Evolutionary conservation across 2,113 vertebrate species (phyloP).

Genomic region (Brachyhypopomus gauderio): DNA sequence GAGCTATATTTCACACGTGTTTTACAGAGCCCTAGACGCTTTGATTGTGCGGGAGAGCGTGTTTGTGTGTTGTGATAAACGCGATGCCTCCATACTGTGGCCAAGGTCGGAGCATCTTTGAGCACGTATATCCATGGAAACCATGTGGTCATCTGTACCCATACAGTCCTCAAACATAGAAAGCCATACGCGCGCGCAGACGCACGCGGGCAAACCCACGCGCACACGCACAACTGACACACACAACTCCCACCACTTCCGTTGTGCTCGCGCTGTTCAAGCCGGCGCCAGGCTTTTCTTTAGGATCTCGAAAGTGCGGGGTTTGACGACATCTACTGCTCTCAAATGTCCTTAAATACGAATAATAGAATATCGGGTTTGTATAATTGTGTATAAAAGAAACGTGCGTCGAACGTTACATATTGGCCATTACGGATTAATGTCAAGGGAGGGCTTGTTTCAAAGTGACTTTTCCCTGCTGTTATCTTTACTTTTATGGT

Average conservation of each 20-base stretch:
- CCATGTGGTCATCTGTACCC: conserved; percentile 23
- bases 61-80: too few species aligned
- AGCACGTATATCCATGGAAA: conserved; percentile 60
- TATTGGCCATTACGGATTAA: too few species aligned
- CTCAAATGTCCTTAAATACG: neutral
- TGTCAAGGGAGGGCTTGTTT: too few species aligned
- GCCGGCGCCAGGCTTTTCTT: neutral
- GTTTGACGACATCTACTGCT: conserved; percentile 2
- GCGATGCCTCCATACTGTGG: conserved; percentile 31
- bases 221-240: conserved; percentile 10
- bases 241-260: conserved; percentile 32
- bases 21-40: neutral
- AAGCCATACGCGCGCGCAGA: neutral
- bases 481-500: too few species aligned
- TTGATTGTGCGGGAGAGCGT: neutral
- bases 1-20: neutral
- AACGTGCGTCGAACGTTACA: too few species aligned
- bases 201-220: conserved; percentile 13
- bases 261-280: neutral
- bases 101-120: conserved; percentile 52
- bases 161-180: conserved; percentile 27
- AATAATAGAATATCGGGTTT: too few species aligned
- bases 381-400: too few species aligned
- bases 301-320: neutral
- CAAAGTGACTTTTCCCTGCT: too few species aligned